These are phyloP conservation scores for Pseudopodoces humilis DNA, from an alignment of 2,113 vertebrate genomes.

Conservation along the genomic window DNA sequence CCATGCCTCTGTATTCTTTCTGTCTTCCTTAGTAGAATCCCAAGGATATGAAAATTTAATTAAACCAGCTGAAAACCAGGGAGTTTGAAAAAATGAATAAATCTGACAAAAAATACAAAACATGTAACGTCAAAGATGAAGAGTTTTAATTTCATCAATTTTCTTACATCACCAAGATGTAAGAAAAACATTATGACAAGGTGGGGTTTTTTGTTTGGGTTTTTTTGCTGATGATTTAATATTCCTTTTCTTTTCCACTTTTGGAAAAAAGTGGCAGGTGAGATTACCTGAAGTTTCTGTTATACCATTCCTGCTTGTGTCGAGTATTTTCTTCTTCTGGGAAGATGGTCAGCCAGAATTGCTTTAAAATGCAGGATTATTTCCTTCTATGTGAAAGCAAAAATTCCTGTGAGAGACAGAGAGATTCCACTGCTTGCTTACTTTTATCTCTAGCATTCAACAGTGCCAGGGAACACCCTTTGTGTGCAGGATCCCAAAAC, in stretches of 20 bases:
- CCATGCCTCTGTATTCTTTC: not conserved
- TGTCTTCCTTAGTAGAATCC: not conserved
- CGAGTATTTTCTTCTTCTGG: not conserved
- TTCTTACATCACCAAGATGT: not conserved
- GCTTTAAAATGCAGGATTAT: not conserved
- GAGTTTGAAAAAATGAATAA: not conserved
- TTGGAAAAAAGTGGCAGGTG: accelerated
- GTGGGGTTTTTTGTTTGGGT: accelerated
- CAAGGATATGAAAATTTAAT: not conserved
- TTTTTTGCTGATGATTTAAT: not conserved
- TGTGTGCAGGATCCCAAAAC: not conserved
- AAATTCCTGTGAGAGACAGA: not conserved
- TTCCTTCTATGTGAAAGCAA: not conserved
- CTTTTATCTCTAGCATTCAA: not conserved
- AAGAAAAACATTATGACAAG: not conserved
- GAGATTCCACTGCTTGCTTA: not conserved
- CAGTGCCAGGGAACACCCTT: not conserved
- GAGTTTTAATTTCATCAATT: not conserved
- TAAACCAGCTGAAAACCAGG: not conserved
- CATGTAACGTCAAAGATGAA: not conserved
- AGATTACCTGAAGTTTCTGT: not conserved
- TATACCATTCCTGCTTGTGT: not conserved
- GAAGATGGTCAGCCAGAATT: not conserved
- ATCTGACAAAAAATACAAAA: not conserved
- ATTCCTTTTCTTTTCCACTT: not conserved